Conservation (phyloP, 2,113 vertebrate genomes). For the Marcusenius ussheri region DNA sequence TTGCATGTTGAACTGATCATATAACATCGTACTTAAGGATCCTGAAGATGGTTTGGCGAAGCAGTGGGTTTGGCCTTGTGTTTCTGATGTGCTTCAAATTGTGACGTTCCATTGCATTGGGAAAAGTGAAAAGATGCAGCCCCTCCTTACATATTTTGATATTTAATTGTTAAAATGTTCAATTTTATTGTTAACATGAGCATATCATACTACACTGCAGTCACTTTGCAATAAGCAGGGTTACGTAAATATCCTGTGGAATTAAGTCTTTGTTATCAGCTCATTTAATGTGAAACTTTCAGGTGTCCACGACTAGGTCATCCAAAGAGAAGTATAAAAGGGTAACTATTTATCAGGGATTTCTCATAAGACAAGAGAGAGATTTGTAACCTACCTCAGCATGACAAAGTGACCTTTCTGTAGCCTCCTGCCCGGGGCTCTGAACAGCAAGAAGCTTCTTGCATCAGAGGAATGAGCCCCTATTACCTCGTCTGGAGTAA, state of each 20-base stretch:
- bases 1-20: background rate
- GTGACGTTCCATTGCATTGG: background rate
- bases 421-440: conserved; percentile 42
- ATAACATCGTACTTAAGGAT: background rate
- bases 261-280: conserved; percentile 11
- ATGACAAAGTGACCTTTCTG: conserved; percentile 47
- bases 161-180: background rate
- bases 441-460: conserved; percentile 24
- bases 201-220: background rate
- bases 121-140: background rate
- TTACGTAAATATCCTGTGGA: conserved; percentile 11
- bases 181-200: background rate
- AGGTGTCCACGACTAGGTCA: background rate
- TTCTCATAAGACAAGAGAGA: conserved; percentile 31
- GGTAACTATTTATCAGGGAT: background rate
- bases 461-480: conserved; percentile 36
- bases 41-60: background rate
- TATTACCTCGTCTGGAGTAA: conserved; percentile 25
- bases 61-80: background rate
- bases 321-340: background rate
- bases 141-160: background rate
- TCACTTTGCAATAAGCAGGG: background rate
- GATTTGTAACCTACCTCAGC: conserved; percentile 40
- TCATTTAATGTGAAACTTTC: conserved; percentile 10
- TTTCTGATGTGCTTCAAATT: background rate